Evolutionary conservation across 2,888 invertebrate species (phyloP).

Genomic region (Latheticus oryzae): DNA sequence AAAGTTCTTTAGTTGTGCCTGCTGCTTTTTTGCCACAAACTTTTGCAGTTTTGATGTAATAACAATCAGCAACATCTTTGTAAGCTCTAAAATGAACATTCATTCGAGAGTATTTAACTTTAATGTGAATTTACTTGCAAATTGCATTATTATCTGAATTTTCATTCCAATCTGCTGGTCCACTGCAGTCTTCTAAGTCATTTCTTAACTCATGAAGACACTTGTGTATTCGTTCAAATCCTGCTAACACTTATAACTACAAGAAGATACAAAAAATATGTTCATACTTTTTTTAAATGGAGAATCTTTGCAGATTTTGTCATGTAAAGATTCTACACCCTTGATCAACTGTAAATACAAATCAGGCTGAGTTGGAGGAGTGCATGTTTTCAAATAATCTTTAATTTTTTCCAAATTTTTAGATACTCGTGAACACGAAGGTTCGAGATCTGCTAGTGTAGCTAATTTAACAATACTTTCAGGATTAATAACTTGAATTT

Average conservation of each 20-base stretch:
- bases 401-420: conserved; percentile 63
- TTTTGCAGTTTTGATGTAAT: conserved; percentile 67
- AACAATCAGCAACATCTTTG: conserved; percentile 67
- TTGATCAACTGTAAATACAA: conserved; percentile 66
- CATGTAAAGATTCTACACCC: conserved; percentile 64
- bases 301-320: conserved; percentile 62
- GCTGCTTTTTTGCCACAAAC: conserved; percentile 68
- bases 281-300: conserved; percentile 46
- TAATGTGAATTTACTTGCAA: conserved; percentile 57
- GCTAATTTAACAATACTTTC: conserved; percentile 68
- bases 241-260: no score
- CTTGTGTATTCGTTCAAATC: conserved; percentile 58
- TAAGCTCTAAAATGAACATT: conserved; percentile 60
- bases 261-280: no score
- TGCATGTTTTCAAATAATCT: conserved; percentile 62
- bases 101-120: neutral
- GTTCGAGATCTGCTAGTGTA: conserved; percentile 61
- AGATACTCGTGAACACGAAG: conserved; percentile 61
- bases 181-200: conserved; percentile 68
- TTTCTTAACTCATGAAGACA: conserved; percentile 66
- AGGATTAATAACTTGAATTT: conserved; percentile 68
- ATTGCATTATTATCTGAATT: conserved; percentile 61
- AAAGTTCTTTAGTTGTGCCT: conserved; percentile 59
- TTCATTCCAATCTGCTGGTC: conserved; percentile 70
- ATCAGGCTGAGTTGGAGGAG: conserved; percentile 61